Percentiles rank a stretch among this genome's conserved stretches.
These are phyloP conservation scores for Rhagoletis zephyria DNA, from an alignment of 1,140 invertebrate species.

Conservation along the genomic window DNA sequence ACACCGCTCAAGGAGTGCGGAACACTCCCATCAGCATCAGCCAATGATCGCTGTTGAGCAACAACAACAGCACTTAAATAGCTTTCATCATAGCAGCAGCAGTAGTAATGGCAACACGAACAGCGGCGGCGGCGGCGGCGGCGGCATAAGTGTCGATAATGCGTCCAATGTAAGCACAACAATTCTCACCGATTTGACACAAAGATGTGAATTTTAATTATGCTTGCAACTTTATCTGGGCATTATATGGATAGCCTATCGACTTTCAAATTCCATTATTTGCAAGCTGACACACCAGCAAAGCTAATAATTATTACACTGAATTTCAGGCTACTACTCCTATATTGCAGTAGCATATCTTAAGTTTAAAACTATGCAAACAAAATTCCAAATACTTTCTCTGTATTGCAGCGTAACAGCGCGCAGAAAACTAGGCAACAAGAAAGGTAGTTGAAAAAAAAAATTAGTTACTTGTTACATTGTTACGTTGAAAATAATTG, in stretches of 20 bases:
- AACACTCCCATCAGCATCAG: slow-evolving; percentile 60
- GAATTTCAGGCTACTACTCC: neutral
- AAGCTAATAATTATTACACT: neutral
- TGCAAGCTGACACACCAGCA: neutral
- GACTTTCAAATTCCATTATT: neutral
- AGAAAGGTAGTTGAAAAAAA: neutral
- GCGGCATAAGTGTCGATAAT: neutral
- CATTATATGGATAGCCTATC: neutral
- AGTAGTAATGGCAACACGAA: neutral
- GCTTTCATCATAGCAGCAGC: slow-evolving; percentile 31
- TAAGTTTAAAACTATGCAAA: neutral
- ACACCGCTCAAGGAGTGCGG: slow-evolving; percentile 36
- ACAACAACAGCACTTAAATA: slow-evolving; percentile 28
- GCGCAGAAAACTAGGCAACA: neutral
- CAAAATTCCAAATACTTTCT: too few relatives aligned
- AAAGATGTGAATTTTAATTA: neutral
- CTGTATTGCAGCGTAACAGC: too few relatives aligned
- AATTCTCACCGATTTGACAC: neutral
- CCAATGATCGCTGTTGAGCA: slow-evolving; percentile 9
- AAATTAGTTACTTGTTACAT: neutral
- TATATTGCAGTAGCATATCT: neutral
- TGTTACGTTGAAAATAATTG: neutral
- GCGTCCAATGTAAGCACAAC: slow-evolving; percentile 16
- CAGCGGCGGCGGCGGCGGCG: neutral
- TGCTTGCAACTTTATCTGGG: too few relatives aligned